Evolutionary conservation across 2,888 invertebrate genomes (phyloP).

Genomic region (Sarcophaga variegata): DNA sequence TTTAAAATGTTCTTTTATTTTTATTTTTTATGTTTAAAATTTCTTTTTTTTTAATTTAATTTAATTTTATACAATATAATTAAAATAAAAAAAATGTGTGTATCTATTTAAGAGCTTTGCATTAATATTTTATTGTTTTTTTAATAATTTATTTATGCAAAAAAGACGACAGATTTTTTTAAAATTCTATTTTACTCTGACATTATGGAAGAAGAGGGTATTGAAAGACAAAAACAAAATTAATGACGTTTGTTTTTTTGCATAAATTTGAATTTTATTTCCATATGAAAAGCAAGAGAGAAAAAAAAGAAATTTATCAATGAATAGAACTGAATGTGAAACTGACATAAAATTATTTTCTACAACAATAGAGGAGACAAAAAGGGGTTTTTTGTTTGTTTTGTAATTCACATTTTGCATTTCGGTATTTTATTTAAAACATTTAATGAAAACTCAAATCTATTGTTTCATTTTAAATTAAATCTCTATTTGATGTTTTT

Average conservation of each 20-base stretch:
- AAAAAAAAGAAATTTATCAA: slow-evolving; percentile 18
- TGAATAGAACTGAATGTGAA: slow-evolving; percentile 15
- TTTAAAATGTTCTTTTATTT: not conserved
- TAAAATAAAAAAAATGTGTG: not conserved
- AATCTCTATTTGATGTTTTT: not conserved
- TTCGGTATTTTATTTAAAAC: not conserved
- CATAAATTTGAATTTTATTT: slow-evolving; percentile 28
- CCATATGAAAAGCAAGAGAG: not conserved
- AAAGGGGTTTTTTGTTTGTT: slow-evolving; percentile 10
- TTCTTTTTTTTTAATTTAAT: not conserved
- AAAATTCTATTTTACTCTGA: not conserved
- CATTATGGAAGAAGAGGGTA: not conserved
- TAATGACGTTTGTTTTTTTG: slow-evolving; percentile 15
- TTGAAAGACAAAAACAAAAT: not conserved
- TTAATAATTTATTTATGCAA: slow-evolving; percentile 39
- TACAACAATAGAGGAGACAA: not conserved
- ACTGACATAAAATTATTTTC: not conserved
- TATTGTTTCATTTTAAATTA: slow-evolving; percentile 3
- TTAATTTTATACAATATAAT: not conserved
- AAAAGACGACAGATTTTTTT: not conserved
- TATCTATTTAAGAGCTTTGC: slow-evolving; percentile 10
- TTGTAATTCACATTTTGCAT: not conserved
- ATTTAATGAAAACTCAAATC: not conserved
- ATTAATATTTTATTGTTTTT: not conserved
- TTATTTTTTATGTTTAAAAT: not conserved